A percentile compares a stretch with the other conserved stretches of the same genome.
phyloP scores from a whole-genome alignment of 1,140 invertebrate genomes.

The Drosophila bocqueti region DNA sequence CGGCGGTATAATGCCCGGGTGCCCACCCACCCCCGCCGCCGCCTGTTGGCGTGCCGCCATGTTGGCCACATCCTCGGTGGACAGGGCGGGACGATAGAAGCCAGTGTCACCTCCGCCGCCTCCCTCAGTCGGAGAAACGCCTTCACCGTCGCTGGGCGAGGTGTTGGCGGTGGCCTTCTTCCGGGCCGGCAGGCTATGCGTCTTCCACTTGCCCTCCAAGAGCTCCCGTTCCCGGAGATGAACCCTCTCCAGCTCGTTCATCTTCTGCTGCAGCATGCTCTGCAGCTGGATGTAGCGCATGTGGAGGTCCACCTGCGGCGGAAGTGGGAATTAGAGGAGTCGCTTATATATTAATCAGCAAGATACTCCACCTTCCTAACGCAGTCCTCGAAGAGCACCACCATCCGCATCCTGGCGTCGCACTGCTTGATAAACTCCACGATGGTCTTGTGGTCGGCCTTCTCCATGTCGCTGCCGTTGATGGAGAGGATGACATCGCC shows the following conservation, averaged over 20 bases:
- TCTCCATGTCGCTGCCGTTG: slow-evolving; percentile 96
- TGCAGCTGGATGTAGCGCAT: slow-evolving; percentile 96
- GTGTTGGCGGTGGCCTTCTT: slow-evolving; percentile 88
- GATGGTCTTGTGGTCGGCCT: slow-evolving; percentile 94
- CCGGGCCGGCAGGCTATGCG: slow-evolving; percentile 92
- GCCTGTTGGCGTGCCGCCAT: slow-evolving; percentile 63
- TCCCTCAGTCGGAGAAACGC: slow-evolving; percentile 84
- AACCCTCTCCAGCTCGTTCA: slow-evolving; percentile 93
- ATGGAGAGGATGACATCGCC: slow-evolving; percentile 98
- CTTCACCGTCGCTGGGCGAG: slow-evolving; percentile 86
- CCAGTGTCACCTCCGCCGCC: slow-evolving; percentile 65
- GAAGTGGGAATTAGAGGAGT: background rate
- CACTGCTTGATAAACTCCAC: slow-evolving; percentile 96
- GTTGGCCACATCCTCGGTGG: slow-evolving; percentile 90
- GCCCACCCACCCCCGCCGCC: slow-evolving; percentile 2
- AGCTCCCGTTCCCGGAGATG: slow-evolving; percentile 93
- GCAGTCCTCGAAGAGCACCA: slow-evolving; percentile 97
- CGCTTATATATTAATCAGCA: background rate
- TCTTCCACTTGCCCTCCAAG: slow-evolving; percentile 94
- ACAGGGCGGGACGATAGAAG: slow-evolving; percentile 89
- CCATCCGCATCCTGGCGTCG: slow-evolving; percentile 95
- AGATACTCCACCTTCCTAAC: slow-evolving; percentile 90
- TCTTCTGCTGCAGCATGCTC: slow-evolving; percentile 93
- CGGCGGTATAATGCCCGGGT: slow-evolving; percentile 79
- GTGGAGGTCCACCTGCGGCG: slow-evolving; percentile 91